These are phyloP conservation scores for Cephalopachus bancanus DNA, from an alignment of 2,797 vertebrate species.

Conservation along the genomic window DNA sequence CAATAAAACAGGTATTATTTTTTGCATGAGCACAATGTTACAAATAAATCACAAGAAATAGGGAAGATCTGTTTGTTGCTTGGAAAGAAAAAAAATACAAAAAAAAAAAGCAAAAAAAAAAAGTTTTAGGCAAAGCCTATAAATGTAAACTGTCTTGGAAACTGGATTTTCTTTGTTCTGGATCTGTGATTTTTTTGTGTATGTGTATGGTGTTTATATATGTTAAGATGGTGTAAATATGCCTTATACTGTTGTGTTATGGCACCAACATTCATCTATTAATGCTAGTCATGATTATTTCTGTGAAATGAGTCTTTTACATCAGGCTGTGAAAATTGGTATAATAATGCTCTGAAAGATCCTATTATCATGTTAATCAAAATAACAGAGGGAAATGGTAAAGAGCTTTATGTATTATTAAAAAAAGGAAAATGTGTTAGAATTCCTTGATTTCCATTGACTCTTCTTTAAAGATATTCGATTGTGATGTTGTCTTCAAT, in stretches of 20 bases:
- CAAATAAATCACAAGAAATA: slow-evolving; percentile 88
- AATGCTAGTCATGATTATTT: slow-evolving; percentile 88
- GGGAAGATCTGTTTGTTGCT: slow-evolving; percentile 85
- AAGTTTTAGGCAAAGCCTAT: slow-evolving; percentile 86
- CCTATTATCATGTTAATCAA: slow-evolving; percentile 86
- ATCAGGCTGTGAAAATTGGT: slow-evolving; percentile 88
- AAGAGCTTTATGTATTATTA: slow-evolving; percentile 89
- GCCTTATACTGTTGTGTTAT: slow-evolving; percentile 88
- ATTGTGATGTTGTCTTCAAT: neutral
- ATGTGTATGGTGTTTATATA: slow-evolving; percentile 88
- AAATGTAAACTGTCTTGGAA: slow-evolving; percentile 84
- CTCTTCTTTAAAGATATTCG: slow-evolving; percentile 63
- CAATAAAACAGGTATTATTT: slow-evolving; percentile 89
- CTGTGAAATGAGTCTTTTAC: slow-evolving; percentile 88
- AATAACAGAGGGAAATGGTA: slow-evolving; percentile 86
- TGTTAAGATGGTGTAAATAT: slow-evolving; percentile 90
- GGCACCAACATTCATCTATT: slow-evolving; percentile 87
- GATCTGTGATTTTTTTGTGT: slow-evolving; percentile 89
- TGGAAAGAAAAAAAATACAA: slow-evolving; percentile 82
- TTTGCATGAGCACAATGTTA: slow-evolving; percentile 91
- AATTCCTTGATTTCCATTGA: slow-evolving; percentile 80
- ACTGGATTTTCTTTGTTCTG: slow-evolving; percentile 86
- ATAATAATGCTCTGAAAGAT: slow-evolving; percentile 86
- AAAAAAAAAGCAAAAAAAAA: slow-evolving; percentile 68
- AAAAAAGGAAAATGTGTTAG: slow-evolving; percentile 86